A percentile compares a stretch with the other conserved stretches of the same genome.
These are phyloP conservation scores for Aspiorhynchus laticeps DNA, from an alignment of 2,113 vertebrate species.

Conservation along the genomic window DNA sequence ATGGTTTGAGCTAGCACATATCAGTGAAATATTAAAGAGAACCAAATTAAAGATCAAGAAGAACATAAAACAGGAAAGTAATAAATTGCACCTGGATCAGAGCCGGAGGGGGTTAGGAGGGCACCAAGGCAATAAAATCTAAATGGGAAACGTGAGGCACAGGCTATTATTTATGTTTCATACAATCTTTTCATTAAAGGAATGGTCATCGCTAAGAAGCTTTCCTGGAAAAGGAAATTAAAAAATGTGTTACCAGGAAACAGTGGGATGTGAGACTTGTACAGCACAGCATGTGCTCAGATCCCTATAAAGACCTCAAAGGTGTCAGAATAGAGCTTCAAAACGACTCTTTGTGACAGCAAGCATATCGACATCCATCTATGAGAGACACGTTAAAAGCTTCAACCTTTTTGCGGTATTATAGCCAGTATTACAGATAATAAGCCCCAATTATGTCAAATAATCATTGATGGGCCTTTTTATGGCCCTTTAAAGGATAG, in stretches of 20 bases:
- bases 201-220: slow-evolving; percentile 37
- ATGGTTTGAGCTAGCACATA: neutral
- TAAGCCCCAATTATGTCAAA: slow-evolving; percentile 18
- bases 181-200: slow-evolving; percentile 61
- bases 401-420: slow-evolving; percentile 3
- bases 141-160: neutral
- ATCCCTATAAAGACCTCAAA: neutral
- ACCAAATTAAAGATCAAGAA: neutral
- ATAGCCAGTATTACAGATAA: neutral
- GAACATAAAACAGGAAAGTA: slow-evolving; percentile 19
- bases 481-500: neutral
- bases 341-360: slow-evolving; percentile 3
- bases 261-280: neutral
- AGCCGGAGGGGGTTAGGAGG: neutral
- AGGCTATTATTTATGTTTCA: slow-evolving; percentile 18
- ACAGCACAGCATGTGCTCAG: neutral
- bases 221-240: slow-evolving; percentile 64
- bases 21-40: neutral
- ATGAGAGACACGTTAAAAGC: neutral
- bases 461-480: slow-evolving; percentile 25
- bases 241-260: slow-evolving; percentile 59
- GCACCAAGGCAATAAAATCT: slow-evolving; percentile 13
- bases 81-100: neutral
- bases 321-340: neutral
- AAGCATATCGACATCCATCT: slow-evolving; percentile 19